These are phyloP conservation scores for Gonioctena quinquepunctata DNA, from an alignment of 1,140 invertebrate species.

Conservation along the genomic window DNA sequence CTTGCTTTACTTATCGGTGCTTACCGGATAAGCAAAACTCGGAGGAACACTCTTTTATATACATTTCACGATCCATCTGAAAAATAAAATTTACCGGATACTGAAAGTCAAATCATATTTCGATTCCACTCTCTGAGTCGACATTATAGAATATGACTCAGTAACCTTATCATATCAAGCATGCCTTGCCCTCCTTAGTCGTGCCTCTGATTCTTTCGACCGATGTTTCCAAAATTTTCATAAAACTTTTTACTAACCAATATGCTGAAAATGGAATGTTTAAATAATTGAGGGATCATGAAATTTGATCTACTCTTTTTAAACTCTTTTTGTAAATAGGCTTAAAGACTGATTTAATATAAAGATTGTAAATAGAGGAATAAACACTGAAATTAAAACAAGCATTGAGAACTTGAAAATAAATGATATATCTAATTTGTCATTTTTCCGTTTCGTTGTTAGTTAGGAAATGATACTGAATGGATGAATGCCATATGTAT, in stretches of 20 bases:
- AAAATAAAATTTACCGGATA: background rate
- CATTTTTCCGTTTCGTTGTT: slow-evolving; percentile 2
- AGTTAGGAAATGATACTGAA: background rate
- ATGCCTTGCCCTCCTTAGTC: slow-evolving; percentile 37
- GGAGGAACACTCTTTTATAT: too few species aligned
- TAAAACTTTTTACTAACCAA: background rate
- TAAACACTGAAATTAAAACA: background rate
- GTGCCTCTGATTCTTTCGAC: slow-evolving; percentile 33
- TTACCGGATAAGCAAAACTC: too few species aligned
- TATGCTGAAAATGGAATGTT: background rate
- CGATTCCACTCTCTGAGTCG: background rate
- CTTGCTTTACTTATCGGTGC: too few species aligned
- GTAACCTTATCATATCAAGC: slow-evolving; percentile 39
- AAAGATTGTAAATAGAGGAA: background rate
- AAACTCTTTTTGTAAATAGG: slow-evolving; percentile 13
- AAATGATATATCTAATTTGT: slow-evolving; percentile 10
- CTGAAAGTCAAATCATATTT: background rate
- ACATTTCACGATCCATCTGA: too few species aligned
- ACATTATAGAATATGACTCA: slow-evolving; percentile 8
- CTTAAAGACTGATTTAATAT: slow-evolving; percentile 15
- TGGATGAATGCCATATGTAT: background rate
- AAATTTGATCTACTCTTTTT: background rate
- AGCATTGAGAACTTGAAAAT: background rate
- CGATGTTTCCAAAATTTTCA: background rate
- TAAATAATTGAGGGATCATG: background rate